Conservation (phyloP, 1,140 invertebrate species). For the Branchinecta lindahli region DNA sequence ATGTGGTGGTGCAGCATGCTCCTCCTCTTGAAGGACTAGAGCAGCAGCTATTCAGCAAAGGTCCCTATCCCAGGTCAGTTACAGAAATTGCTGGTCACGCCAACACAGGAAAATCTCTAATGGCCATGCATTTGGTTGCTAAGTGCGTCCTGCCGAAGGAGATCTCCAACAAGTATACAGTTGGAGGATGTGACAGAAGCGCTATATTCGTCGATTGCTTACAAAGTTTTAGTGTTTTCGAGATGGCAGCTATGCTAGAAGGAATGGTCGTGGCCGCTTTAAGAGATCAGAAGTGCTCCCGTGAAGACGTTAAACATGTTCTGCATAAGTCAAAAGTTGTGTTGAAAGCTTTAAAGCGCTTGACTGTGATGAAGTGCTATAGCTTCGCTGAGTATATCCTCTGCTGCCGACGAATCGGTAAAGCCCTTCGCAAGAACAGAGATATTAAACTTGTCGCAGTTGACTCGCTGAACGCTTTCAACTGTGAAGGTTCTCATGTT, state of each 20-base stretch:
- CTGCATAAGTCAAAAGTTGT: background rate
- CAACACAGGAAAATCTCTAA: background rate
- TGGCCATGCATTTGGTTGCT: background rate
- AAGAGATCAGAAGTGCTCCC: background rate
- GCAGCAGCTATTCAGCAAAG: background rate
- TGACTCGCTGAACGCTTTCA: background rate
- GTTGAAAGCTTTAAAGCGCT: background rate
- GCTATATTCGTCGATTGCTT: background rate
- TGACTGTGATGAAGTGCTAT: background rate
- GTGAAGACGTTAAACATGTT: background rate
- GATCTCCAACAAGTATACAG: background rate
- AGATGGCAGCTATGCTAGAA: background rate
- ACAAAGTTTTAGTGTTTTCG: background rate
- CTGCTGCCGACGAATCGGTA: background rate
- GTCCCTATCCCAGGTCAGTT: slow-evolving; percentile 2
- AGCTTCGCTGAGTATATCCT: slow-evolving; percentile 1
- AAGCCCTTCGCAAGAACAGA: background rate
- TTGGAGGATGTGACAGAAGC: background rate
- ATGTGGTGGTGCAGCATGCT: too few relatives aligned
- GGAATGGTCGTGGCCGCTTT: background rate
- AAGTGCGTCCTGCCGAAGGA: background rate
- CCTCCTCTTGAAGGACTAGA: background rate
- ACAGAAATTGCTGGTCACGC: background rate
- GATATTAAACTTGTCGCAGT: background rate
- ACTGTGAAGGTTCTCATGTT: background rate